Percentiles rank a stretch among this genome's conserved stretches.
These are phyloP conservation scores for Campylorhamphus procurvoides DNA, from an alignment of 2,113 vertebrate genomes.

Conservation along the genomic window DNA sequence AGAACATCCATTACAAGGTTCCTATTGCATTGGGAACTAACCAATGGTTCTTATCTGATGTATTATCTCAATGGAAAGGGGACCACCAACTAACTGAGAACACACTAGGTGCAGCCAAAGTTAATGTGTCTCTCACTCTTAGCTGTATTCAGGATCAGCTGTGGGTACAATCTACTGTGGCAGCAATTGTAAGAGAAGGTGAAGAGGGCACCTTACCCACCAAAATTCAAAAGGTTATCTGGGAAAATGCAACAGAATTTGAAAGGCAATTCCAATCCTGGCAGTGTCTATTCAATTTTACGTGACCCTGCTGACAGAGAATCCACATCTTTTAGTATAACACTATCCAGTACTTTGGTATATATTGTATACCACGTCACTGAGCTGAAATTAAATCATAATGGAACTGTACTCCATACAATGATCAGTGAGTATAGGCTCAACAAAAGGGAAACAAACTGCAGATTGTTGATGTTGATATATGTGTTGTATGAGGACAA, in stretches of 20 bases:
- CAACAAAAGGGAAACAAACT: neutral
- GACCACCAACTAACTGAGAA: rapidly evolving
- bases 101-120: neutral
- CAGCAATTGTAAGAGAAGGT: neutral
- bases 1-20: neutral
- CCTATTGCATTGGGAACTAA: neutral
- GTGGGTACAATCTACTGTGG: neutral
- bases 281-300: neutral
- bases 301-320: neutral
- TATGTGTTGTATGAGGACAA: neutral
- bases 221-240: neutral
- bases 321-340: neutral
- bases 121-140: neutral
- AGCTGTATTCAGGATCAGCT: neutral
- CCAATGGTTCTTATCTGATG: neutral
- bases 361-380: no score
- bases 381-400: neutral
- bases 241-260: neutral
- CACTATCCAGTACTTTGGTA: neutral
- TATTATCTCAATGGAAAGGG: neutral
- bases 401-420: neutral
- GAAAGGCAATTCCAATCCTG: neutral
- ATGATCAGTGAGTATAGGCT: neutral
- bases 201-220: neutral
- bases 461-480: neutral